Evolutionary conservation across 2,797 vertebrate species (phyloP).

Genomic region (Siniperca scherzeri): DNA sequence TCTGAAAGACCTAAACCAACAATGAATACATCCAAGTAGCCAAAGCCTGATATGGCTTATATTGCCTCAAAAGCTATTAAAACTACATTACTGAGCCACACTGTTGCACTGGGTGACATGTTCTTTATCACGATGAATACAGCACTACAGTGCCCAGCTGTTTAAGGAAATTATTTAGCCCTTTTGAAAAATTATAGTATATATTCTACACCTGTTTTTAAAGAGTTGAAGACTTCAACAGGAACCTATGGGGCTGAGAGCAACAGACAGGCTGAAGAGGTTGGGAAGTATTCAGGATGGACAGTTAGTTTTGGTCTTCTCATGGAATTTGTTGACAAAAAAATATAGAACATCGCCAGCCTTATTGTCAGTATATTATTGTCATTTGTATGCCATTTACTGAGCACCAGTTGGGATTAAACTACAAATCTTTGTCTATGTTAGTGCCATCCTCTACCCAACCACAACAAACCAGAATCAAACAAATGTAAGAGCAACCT

Average conservation of each 20-base stretch:
- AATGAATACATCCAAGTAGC: background rate
- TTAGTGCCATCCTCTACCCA: background rate
- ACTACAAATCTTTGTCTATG: background rate
- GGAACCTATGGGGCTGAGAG: background rate
- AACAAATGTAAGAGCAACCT: constrained; percentile 12
- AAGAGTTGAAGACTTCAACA: background rate
- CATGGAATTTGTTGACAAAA: background rate
- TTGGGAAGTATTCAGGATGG: background rate
- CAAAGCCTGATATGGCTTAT: background rate
- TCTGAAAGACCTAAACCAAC: background rate
- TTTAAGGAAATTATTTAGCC: background rate
- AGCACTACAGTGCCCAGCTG: too few species aligned
- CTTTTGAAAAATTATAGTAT: background rate
- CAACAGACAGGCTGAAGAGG: background rate
- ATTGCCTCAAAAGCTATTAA: background rate
- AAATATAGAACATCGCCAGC: background rate
- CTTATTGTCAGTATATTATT: background rate
- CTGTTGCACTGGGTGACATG: background rate
- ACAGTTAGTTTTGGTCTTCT: background rate
- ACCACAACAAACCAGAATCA: constrained; percentile 1
- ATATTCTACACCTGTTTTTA: background rate
- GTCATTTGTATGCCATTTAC: background rate
- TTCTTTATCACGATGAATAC: background rate
- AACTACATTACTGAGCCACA: background rate
- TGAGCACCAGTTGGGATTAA: background rate